A percentile compares a stretch with the other conserved stretches of the same genome.
phyloP scores from a whole-genome alignment of 2,797 vertebrate genomes.

The Benthosema pterotum region DNA sequence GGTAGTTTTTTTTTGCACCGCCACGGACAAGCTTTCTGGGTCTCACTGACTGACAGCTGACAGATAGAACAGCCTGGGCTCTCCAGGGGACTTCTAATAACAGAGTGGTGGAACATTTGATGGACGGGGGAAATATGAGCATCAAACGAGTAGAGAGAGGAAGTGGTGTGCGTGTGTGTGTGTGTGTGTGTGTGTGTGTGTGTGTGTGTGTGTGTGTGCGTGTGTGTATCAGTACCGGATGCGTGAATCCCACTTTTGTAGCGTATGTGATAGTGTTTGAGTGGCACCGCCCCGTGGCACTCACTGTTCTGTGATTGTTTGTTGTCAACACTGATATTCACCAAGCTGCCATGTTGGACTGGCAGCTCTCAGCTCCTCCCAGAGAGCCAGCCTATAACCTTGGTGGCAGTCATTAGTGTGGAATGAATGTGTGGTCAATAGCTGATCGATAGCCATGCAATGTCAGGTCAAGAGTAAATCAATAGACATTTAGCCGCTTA shows the following conservation, averaged over 20 bases:
- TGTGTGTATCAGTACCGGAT: too few relatives aligned
- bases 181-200: too few relatives aligned
- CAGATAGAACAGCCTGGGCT: slow-evolving; percentile 47
- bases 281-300: slow-evolving; percentile 7
- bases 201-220: too few relatives aligned
- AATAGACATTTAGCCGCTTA: slow-evolving; percentile 25
- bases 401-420: slow-evolving; percentile 24
- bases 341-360: background rate
- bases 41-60: slow-evolving; percentile 61
- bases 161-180: slow-evolving; percentile 25
- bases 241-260: slow-evolving; percentile 22
- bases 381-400: slow-evolving; percentile 1
- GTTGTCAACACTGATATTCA: slow-evolving; percentile 1
- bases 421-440: slow-evolving; percentile 52
- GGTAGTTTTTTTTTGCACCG: too few relatives aligned
- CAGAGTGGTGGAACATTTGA: slow-evolving; percentile 46
- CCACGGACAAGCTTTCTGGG: slow-evolving; percentile 55
- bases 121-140: slow-evolving; percentile 50
- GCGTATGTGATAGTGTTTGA: slow-evolving; percentile 14
- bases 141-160: slow-evolving; percentile 29
- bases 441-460: slow-evolving; percentile 33
- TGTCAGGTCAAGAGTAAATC: slow-evolving; percentile 52
- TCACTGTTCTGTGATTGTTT: too few relatives aligned
- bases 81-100: slow-evolving; percentile 56
- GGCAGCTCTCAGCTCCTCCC: slow-evolving; percentile 20